Conservation (phyloP, 2,888 invertebrate genomes). For the Tineola bisselliella region DNA sequence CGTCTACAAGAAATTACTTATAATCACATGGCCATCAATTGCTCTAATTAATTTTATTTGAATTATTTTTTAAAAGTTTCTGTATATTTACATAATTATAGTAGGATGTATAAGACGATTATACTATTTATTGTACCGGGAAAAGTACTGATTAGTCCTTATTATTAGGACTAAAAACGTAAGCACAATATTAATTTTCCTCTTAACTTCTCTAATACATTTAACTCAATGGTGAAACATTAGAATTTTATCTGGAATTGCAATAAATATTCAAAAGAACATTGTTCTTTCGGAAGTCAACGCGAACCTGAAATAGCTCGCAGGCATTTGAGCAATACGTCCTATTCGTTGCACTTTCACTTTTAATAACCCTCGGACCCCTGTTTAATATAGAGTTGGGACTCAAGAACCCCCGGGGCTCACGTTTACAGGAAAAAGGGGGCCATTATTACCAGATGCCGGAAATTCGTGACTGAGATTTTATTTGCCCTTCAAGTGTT, state of each 20-base stretch:
- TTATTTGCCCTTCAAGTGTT: slow-evolving; percentile 19
- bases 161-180: no score
- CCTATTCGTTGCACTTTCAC: slow-evolving; percentile 36
- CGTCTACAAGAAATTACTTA: no score
- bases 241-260: background rate
- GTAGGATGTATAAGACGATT: no score
- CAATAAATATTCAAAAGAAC: background rate
- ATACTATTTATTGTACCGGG: no score
- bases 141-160: no score
- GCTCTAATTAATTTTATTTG: no score
- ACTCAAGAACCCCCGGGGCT: slow-evolving; percentile 36
- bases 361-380: slow-evolving; percentile 48
- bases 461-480: slow-evolving; percentile 43
- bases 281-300: background rate
- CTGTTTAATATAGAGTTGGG: slow-evolving; percentile 56
- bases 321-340: slow-evolving; percentile 40
- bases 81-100: no score
- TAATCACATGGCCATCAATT: no score
- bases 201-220: no score
- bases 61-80: no score
- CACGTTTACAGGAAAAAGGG: slow-evolving; percentile 31
- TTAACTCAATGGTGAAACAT: no score
- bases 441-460: slow-evolving; percentile 35
- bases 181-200: no score
- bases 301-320: slow-evolving; percentile 23